Evolutionary conservation across 2,888 invertebrate species (phyloP).

Genomic region (Hylaea fasciaria): DNA sequence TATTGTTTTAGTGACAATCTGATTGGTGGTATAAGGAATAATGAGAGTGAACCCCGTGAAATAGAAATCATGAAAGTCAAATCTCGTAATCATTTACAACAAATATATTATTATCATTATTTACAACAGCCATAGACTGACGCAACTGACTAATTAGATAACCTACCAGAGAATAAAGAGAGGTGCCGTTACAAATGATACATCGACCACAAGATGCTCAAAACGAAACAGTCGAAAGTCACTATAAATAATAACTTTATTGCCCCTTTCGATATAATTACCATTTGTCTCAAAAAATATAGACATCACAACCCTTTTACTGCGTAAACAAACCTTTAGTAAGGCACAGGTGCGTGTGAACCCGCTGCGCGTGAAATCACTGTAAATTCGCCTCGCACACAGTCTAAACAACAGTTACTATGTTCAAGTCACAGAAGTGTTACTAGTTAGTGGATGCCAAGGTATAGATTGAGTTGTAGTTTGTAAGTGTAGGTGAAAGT

Average conservation of each 20-base stretch:
- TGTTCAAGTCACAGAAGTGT: background rate
- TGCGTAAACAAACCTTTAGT: conserved; percentile 66
- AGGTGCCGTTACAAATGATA: too few relatives aligned
- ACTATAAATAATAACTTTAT: conserved; percentile 8
- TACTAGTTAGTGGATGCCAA: conserved; percentile 1
- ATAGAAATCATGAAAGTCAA: too few relatives aligned
- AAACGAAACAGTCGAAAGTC: background rate
- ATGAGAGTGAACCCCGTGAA: too few relatives aligned
- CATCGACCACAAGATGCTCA: too few relatives aligned
- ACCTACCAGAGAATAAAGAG: too few relatives aligned
- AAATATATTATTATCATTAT: too few relatives aligned
- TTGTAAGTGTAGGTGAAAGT: background rate
- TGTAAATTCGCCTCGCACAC: conserved; percentile 68
- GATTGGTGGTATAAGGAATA: background rate
- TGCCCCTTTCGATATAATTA: conserved; percentile 24
- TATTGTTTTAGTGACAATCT: conserved; percentile 9
- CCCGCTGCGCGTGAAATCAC: conserved; percentile 79
- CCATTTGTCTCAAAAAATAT: conserved; percentile 37
- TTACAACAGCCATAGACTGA: too few relatives aligned
- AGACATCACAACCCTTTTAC: conserved; percentile 57
- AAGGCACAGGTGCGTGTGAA: conserved; percentile 77
- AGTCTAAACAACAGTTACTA: conserved; percentile 21
- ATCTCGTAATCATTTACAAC: too few relatives aligned
- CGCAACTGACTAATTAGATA: too few relatives aligned
- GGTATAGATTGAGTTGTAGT: background rate